Percentiles rank a stretch among this genome's conserved stretches.
Evolutionary conservation across 2,797 vertebrate species (phyloP).

Genomic region (Poliocrania exsul): DNA sequence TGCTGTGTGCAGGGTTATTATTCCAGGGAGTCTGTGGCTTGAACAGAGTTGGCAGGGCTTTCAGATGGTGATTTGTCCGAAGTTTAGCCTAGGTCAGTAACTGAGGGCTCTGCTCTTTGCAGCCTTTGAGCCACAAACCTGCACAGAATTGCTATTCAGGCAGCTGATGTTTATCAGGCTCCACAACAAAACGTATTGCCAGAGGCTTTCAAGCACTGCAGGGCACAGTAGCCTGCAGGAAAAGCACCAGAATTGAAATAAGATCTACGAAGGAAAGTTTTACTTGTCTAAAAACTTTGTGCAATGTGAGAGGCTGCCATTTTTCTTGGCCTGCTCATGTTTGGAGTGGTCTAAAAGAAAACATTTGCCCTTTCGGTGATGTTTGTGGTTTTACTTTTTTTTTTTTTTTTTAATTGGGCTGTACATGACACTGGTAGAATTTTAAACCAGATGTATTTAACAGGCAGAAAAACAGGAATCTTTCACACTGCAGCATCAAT

Average conservation of each 20-base stretch:
- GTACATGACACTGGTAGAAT: background rate
- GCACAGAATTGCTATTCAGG: background rate
- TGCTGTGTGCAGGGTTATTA: background rate
- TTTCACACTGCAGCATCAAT: background rate
- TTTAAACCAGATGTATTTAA: background rate
- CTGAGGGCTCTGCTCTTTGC: background rate
- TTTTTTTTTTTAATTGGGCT: background rate
- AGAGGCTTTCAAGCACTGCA: background rate
- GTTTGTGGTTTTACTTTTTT: background rate
- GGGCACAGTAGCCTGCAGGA: background rate
- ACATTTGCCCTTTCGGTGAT: background rate
- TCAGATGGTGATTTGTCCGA: background rate
- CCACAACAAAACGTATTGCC: background rate
- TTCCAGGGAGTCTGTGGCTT: background rate
- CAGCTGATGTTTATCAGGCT: constrained; percentile 5
- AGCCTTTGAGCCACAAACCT: background rate
- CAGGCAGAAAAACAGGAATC: background rate
- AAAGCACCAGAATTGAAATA: background rate
- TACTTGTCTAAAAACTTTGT: background rate
- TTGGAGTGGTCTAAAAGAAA: background rate
- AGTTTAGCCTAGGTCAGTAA: background rate
- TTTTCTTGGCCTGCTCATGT: background rate
- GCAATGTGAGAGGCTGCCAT: background rate
- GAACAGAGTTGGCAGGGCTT: background rate
- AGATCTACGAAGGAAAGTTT: background rate